Percentiles rank a stretch among this genome's conserved stretches.
These are phyloP conservation scores for Cepaea nemoralis DNA, from an alignment of 1,140 invertebrate species.

Conservation along the genomic window DNA sequence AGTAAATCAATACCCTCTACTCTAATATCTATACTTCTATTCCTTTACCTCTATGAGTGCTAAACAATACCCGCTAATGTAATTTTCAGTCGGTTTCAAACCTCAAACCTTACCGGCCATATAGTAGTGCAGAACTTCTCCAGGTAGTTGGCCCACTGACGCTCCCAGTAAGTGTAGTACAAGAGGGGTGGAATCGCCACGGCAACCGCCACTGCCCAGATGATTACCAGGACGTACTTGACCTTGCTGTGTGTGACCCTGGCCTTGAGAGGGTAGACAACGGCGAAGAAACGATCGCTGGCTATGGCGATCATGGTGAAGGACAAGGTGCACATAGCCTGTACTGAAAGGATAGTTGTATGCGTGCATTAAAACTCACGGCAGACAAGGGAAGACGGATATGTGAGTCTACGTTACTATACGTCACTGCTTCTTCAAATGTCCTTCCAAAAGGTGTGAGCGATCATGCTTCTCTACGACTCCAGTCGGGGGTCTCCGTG, in stretches of 20 bases:
- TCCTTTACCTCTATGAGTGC: no score
- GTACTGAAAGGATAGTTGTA: slow-evolving; percentile 66
- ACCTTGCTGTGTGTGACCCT: slow-evolving; percentile 71
- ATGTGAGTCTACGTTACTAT: no score
- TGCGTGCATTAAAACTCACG: no score
- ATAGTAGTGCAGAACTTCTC: slow-evolving; percentile 62
- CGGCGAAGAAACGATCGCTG: slow-evolving; percentile 74
- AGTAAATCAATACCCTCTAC: no score
- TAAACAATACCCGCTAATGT: no score
- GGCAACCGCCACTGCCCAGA: slow-evolving; percentile 70
- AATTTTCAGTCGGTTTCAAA: no score
- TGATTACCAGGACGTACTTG: slow-evolving; percentile 63
- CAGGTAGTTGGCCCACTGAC: slow-evolving; percentile 56
- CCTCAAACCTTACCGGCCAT: slow-evolving; percentile 55
- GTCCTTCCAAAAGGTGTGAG: no score
- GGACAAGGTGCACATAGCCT: slow-evolving; percentile 72
- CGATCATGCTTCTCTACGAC: no score
- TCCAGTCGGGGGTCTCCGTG: no score
- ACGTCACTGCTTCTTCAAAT: no score
- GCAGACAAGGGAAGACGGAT: no score
- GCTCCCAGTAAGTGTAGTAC: slow-evolving; percentile 62
- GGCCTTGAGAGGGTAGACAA: slow-evolving; percentile 72
- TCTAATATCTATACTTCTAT: no score
- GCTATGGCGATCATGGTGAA: slow-evolving; percentile 73
- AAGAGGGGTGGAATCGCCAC: slow-evolving; percentile 70